Base-by-base conservation (phyloP, 2,113 vertebrate species). In the Chionis minor region DNA sequence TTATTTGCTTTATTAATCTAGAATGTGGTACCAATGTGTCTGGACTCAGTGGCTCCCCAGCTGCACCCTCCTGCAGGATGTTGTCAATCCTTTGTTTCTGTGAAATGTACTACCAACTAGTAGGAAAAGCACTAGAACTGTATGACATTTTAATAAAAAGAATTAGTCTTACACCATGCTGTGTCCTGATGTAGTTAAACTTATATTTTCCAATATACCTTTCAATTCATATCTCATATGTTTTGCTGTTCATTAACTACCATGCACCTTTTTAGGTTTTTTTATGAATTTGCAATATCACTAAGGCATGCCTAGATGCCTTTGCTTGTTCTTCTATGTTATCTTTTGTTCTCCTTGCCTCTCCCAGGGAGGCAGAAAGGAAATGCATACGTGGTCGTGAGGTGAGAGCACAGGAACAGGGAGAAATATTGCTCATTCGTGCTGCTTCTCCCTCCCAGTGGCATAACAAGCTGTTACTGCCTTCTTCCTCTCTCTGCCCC, bases 1-100 rank as follows among this genome's bases (percentile, higher is more conserved):
- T 96, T 94, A 91, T 96, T 97, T 93, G 82, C 75, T 95, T 94
- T 97, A 94, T 96, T 96, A 94, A 94, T 97, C 90, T 92, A 73
- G 79, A 91, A 70, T 35, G 62, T 69, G 62, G 54, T 95, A 92
- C 88, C 70, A 45, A 38, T 30, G 52, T 94, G 85, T 67, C 94
- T 96, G 94, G 95, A 87, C 70, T 78, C 78, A 92, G 88, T 56
- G 86, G 84, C 88, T 96, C 78, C 84, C 86, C 70, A 70, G 90
- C 61, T 94, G 84, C 58, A 94, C 54, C 14, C 8, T 87, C 81
- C 61, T 52, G 58, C 88, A 96, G 86, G 72, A 92, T 69, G 84
- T 47, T 86, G 92, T 91, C 59, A 88, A 90, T 86, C 67, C n/a
- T 42, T 38, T 96, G 58, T 73, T 87, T 96, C 72, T 67, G 66